These are phyloP conservation scores for Prolemur simus DNA, from an alignment of 2,113 vertebrate species.

Conservation along the genomic window DNA sequence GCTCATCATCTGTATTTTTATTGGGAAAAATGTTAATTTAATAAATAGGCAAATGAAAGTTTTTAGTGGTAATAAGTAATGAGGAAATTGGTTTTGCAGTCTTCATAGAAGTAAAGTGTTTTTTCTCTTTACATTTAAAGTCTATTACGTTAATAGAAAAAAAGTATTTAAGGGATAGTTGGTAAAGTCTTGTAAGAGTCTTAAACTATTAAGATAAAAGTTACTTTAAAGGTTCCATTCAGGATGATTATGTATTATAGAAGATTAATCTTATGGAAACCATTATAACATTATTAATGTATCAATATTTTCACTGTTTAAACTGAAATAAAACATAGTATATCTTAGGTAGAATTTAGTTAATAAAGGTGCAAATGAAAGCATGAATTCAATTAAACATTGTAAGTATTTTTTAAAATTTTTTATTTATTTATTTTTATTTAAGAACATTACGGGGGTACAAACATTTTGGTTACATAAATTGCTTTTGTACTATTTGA, in stretches of 20 bases:
- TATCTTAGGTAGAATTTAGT: not conserved
- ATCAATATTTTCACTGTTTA: not conserved
- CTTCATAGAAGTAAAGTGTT: not conserved
- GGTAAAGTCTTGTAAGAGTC: not conserved
- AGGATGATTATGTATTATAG: not conserved
- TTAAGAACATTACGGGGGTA: too few relatives aligned
- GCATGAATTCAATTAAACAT: not conserved
- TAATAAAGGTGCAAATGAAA: not conserved
- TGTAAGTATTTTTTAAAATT: not conserved
- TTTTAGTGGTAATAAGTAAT: constrained; percentile 9
- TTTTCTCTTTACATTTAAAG: not conserved
- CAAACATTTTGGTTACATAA: too few relatives aligned
- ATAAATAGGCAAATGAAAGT: not conserved
- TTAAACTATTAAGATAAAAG: constrained; percentile 7
- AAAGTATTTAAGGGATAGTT: not conserved
- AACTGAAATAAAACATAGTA: not conserved
- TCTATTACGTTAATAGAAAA: not conserved
- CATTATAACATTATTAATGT: not conserved
- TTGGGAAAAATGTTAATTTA: constrained; percentile 42
- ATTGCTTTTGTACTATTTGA: too few relatives aligned
- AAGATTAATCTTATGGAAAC: not conserved
- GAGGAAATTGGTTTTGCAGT: constrained; percentile 39
- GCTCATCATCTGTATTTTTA: constrained; percentile 20
- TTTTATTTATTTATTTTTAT: too few relatives aligned
- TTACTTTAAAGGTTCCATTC: not conserved